A percentile compares a stretch with the other conserved stretches of the same genome.
These are phyloP conservation scores for Ciona savignyi DNA, from an alignment of 23 tunicate genomes.

Conservation along the genomic window DNA sequence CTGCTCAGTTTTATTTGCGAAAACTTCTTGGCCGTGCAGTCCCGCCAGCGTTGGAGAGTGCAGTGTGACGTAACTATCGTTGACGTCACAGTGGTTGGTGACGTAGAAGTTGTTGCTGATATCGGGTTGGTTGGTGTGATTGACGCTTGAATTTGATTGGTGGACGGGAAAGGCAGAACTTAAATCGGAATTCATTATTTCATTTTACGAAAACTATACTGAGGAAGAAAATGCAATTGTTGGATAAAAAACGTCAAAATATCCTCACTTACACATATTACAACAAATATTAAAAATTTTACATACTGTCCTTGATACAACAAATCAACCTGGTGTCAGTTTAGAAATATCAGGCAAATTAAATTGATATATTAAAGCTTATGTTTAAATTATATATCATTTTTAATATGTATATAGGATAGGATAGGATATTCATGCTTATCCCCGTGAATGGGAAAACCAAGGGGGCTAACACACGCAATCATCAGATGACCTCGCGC, in stretches of 20 bases:
- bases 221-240: not conserved
- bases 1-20: not conserved
- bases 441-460: too few relatives aligned
- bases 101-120: not conserved
- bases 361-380: too few relatives aligned
- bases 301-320: too few relatives aligned
- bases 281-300: too few relatives aligned
- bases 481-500: too few relatives aligned
- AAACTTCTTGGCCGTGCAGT: not conserved
- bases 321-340: too few relatives aligned
- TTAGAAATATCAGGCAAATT: too few relatives aligned
- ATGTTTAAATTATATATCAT: too few relatives aligned
- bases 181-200: not conserved
- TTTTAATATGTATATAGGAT: too few relatives aligned
- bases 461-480: too few relatives aligned
- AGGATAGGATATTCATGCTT: too few relatives aligned
- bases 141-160: not conserved
- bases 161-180: not conserved
- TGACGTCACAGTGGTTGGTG: not conserved
- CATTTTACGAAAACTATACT: not conserved
- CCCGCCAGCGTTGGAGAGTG: not conserved
- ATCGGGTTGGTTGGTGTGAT: not conserved
- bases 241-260: not conserved
- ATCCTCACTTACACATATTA: too few relatives aligned
- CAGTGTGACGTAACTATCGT: not conserved